phyloP scores from a whole-genome alignment of 2,888 invertebrate genomes.

The Hydroisotoma schaefferi region DNA sequence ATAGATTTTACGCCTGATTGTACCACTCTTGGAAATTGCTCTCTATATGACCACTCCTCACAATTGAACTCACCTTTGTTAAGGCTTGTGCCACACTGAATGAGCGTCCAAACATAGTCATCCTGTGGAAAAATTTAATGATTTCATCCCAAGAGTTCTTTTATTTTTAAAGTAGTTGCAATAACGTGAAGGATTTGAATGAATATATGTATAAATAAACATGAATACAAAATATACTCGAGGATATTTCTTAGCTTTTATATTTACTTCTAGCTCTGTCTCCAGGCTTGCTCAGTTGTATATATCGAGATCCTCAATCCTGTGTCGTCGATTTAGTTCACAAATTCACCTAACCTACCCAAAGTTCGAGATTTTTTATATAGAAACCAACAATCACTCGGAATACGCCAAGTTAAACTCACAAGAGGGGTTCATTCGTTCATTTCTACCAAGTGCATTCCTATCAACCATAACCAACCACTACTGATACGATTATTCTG shows the following conservation, averaged over 20 bases:
- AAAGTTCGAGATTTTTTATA: too few species aligned
- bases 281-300: too few species aligned
- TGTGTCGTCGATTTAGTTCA: too few species aligned
- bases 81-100: constrained; percentile 32
- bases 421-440: not conserved
- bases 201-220: not conserved
- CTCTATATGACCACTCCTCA: constrained; percentile 46
- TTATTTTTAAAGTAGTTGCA: constrained; percentile 5
- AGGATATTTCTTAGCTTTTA: too few species aligned
- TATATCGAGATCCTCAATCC: not conserved
- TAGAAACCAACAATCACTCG: too few species aligned
- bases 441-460: not conserved
- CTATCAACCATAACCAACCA: not conserved
- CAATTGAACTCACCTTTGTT: constrained; percentile 40
- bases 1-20: constrained; percentile 45
- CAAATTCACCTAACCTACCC: too few species aligned
- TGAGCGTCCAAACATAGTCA: constrained; percentile 35
- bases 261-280: too few species aligned
- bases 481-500: constrained; percentile 46
- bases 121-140: constrained; percentile 48
- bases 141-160: constrained; percentile 37
- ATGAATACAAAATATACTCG: too few species aligned
- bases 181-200: not conserved
- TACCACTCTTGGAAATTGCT: constrained; percentile 29
- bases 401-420: too few species aligned